A percentile compares a stretch with the other conserved stretches of the same genome.
Conservation (phyloP, 2,888 invertebrate genomes). For the Drosophila stalkeri region DNA sequence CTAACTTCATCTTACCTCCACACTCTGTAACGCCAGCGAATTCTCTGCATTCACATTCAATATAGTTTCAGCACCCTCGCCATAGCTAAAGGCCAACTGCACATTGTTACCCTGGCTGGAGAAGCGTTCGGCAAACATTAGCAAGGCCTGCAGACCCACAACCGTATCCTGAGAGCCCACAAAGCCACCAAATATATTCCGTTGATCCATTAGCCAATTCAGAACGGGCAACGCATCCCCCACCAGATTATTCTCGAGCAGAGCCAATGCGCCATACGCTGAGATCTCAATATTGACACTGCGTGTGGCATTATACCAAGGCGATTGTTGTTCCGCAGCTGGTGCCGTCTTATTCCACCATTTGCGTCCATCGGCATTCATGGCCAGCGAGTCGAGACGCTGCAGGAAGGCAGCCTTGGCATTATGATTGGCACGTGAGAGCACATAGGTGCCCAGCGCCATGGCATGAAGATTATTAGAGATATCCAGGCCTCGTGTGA, state of each 20-base stretch:
- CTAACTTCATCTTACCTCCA: constrained; percentile 87
- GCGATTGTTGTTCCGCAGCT: constrained; percentile 87
- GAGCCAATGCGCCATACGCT: constrained; percentile 93
- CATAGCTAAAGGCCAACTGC: constrained; percentile 87
- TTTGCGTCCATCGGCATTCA: constrained; percentile 88
- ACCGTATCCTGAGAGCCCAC: constrained; percentile 92
- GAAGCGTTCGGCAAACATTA: constrained; percentile 86
- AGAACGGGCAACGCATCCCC: constrained; percentile 87
- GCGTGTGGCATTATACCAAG: constrained; percentile 89
- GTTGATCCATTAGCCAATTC: constrained; percentile 90
- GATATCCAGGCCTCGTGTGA: constrained; percentile 89
- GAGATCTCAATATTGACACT: constrained; percentile 93
- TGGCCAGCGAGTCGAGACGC: constrained; percentile 87
- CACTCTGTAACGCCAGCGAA: constrained; percentile 92
- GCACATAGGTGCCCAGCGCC: constrained; percentile 91
- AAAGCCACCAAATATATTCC: constrained; percentile 90
- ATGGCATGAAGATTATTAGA: constrained; percentile 90
- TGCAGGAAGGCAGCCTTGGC: constrained; percentile 89
- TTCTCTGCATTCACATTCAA: constrained; percentile 92
- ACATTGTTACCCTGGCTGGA: constrained; percentile 86
- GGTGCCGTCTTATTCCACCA: constrained; percentile 92
- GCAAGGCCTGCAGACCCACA: constrained; percentile 89
- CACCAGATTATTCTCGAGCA: constrained; percentile 86
- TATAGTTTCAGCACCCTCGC: constrained; percentile 83
- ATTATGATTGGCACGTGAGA: constrained; percentile 91